Base-by-base conservation (phyloP, 2,113 vertebrate species). In the Gobiocypris rarus region DNA sequence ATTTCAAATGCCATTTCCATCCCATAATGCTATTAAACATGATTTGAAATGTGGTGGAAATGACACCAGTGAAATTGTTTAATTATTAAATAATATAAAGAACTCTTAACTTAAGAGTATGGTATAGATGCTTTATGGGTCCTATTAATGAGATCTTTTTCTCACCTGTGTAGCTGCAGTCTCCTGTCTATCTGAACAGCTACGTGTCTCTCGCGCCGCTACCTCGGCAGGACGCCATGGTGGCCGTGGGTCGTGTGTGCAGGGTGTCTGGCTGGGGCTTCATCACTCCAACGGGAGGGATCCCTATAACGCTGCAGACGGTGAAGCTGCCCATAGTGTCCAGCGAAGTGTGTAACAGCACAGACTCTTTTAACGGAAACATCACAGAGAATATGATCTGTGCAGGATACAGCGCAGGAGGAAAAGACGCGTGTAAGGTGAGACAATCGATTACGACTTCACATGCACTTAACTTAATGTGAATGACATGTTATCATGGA, bases 361-460 rank as follows among this genome's bases (percentile, higher is more conserved):
- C 90, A 0, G 43, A 84, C 2, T 95, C 95, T 0, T 95, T 93
- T 24, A 63, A 91, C 0, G 95, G 95, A 7, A 87, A 19, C 80
- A 94, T 96, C 88, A 96, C 95, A 1, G 88, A 87, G 26, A 93
- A 91, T 85, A 96, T 96, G 95, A 75, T 96, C 45, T 96, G 95
- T 59, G 95, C 95, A 0, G 95, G 95, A 2, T 95, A 90, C 87
- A 92, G 82, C 2, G 5, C 34, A 0, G 95, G 95, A 6, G 94
- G 95, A 3, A 95, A 93, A 41, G 95, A 96, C 1, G 91, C 95
- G 19, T 96, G 95, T 41, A 90, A 94, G 93, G 95, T 96, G 67
- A 85, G 84, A 9, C 31, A 45, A 3, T 15, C 4, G 1, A 31
- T 52, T 52, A 71, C 0, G 41, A 19, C 65, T 22, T 17, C 5